A percentile compares a stretch with the other conserved stretches of the same genome.
Conservation (phyloP, 2,888 invertebrate genomes). For the Sarcophaga caerulescens region DNA sequence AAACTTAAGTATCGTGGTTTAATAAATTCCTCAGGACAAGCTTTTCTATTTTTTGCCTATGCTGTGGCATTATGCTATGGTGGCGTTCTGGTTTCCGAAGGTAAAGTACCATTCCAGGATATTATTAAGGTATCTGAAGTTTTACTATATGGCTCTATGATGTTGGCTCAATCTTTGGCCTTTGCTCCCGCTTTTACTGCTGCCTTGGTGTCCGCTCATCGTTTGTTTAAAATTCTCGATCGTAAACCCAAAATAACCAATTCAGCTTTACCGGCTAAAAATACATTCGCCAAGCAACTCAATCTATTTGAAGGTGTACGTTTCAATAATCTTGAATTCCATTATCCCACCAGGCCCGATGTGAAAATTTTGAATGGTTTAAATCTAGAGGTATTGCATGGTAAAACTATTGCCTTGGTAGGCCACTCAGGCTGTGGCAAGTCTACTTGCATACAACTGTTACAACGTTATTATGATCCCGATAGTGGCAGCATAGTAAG, state of each 20-base stretch:
- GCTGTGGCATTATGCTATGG: slow-evolving; percentile 88
- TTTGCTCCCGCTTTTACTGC: slow-evolving; percentile 90
- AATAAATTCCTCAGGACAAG: slow-evolving; percentile 87
- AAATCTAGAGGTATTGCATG: slow-evolving; percentile 85
- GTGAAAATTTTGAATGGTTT: slow-evolving; percentile 88
- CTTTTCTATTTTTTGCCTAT: slow-evolving; percentile 88
- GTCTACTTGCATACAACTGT: slow-evolving; percentile 89
- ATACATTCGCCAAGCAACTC: slow-evolving; percentile 75
- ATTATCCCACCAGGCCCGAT: slow-evolving; percentile 91
- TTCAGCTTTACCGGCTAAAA: slow-evolving; percentile 78
- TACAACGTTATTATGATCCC: slow-evolving; percentile 91
- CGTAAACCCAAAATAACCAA: slow-evolving; percentile 83
- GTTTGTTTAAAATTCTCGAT: slow-evolving; percentile 86
- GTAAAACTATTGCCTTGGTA: slow-evolving; percentile 88
- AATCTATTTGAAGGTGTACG: slow-evolving; percentile 80
- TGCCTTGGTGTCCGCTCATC: slow-evolving; percentile 87
- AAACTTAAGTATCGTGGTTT: slow-evolving; percentile 85
- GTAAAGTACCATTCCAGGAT: slow-evolving; percentile 85
- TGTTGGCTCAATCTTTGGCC: slow-evolving; percentile 89
- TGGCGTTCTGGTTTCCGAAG: slow-evolving; percentile 85
- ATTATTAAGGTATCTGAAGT: slow-evolving; percentile 90
- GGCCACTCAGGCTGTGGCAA: slow-evolving; percentile 91
- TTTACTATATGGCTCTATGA: slow-evolving; percentile 89
- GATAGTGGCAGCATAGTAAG: slow-evolving; percentile 85
- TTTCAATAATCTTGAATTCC: slow-evolving; percentile 87